Base-by-base conservation (phyloP, 2,888 invertebrate species). In the Leptopterna dolabrata region DNA sequence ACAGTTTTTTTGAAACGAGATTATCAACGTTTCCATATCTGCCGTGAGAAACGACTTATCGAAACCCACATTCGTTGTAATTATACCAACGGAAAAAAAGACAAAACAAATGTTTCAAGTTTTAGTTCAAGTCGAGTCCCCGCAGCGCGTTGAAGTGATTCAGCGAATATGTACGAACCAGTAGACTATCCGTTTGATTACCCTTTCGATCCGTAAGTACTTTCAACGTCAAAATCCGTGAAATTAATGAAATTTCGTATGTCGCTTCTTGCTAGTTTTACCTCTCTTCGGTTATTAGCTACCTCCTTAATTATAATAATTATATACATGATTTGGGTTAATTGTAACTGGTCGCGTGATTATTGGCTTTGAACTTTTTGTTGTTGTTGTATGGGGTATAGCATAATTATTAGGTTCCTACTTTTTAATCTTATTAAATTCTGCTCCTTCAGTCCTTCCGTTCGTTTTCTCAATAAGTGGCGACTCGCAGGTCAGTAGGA, bases 191-290 rank as follows among this genome's bases (percentile, higher is more conserved):
- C 63, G 13, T 43, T 45, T 19, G 78, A 78, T 27, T 78, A 78
- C 45, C 78, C 78, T 6, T 78, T 78, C 45, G 78, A 78, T 45
- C 78, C 78, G 78, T 78, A 19, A 78, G 78, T 78, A 14, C n/a
- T 24, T 24, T 71, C 36, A 36, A 7, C 36, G 36, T 36, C 7
- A 2, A 36, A 4, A 36, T 36, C 36, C 7, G 36, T 36, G 7
- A 7, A 36, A 36, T 36, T 36, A n/a, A n/a, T n/a, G n/a, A n/a
- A n/a, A n/a, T n/a, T n/a, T n/a, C n/a, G n/a, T n/a, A n/a, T n/a
- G n/a, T n/a, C n/a, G n/a, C n/a, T n/a, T n/a, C n/a, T n/a, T n/a
- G n/a, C n/a, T n/a, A n/a, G n/a, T n/a, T n/a, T n/a, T n/a, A n/a
- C n/a, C n/a, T n/a, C n/a, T n/a, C n/a, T n/a, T n/a, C n/a, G n/a